Conservation (phyloP, 2,113 vertebrate genomes). For the Myotis davidii region DNA sequence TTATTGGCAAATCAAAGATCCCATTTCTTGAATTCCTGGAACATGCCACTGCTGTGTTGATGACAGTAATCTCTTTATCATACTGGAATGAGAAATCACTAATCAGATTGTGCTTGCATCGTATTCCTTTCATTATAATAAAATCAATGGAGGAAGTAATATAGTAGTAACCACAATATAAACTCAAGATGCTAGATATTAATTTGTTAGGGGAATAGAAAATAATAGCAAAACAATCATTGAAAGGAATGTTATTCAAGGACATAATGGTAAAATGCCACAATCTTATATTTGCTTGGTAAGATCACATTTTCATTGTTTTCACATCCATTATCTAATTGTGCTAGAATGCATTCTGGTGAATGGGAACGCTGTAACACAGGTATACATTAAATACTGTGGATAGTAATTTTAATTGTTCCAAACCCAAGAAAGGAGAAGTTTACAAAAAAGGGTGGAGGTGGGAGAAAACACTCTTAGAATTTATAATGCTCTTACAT, state of each 20-base stretch:
- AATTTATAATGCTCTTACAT: not conserved
- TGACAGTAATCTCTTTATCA: constrained; percentile 80
- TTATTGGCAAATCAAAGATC: constrained; percentile 78
- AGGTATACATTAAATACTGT: not conserved
- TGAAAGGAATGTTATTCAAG: not conserved
- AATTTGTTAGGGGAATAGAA: not conserved
- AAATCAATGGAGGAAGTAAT: not conserved
- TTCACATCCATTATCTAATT: not conserved
- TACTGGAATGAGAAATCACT: constrained; percentile 75
- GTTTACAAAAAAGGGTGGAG: not conserved
- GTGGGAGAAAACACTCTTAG: not conserved
- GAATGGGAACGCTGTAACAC: not conserved
- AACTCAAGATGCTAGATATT: not conserved
- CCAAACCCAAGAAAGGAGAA: not conserved
- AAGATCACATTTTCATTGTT: not conserved
- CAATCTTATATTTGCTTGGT: not conserved
- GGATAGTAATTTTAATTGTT: not conserved
- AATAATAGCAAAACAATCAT: not conserved
- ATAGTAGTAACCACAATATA: not conserved
- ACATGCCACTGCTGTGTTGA: constrained; percentile 76
- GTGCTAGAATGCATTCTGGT: not conserved
- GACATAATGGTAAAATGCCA: not conserved
- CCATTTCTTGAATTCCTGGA: constrained; percentile 72
- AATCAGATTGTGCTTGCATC: not conserved
- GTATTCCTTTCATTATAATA: not conserved